These are phyloP conservation scores for Leuctra nigra DNA, from an alignment of 2,888 invertebrate genomes.

Conservation along the genomic window DNA sequence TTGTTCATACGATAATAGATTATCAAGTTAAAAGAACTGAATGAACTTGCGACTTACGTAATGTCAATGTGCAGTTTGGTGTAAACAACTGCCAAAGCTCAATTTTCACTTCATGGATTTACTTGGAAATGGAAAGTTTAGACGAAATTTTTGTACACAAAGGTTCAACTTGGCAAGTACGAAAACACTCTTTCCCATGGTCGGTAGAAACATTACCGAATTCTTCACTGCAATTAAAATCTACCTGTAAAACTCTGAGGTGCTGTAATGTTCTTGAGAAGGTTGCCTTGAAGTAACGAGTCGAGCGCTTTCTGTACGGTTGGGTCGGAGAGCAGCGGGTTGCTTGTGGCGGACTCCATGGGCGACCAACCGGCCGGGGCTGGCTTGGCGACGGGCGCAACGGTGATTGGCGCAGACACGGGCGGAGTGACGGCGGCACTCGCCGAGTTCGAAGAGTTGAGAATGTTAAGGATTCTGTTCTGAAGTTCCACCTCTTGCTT, in stretches of 20 bases:
- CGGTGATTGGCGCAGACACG: conserved; percentile 36
- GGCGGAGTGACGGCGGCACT: conserved; percentile 35
- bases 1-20: no score
- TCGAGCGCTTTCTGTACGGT: conserved; percentile 74
- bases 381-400: conserved; percentile 36
- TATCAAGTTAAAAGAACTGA: no score
- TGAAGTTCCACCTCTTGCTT: conserved; percentile 58
- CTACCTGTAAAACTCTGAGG: background rate
- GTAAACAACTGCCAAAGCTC: no score
- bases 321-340: conserved; percentile 59
- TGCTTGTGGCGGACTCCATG: conserved; percentile 11
- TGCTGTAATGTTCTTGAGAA: conserved; percentile 24
- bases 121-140: no score
- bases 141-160: no score
- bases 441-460: conserved; percentile 51
- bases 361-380: conserved; percentile 32
- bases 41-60: no score
- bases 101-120: no score
- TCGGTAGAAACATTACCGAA: no score
- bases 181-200: no score
- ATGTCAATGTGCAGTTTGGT: no score
- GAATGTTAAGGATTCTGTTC: conserved; percentile 68
- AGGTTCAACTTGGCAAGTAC: no score
- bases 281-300: conserved; percentile 49
- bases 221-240: no score